These are phyloP conservation scores for Gymnarchus niloticus DNA, from an alignment of 2,113 vertebrate species.

Conservation along the genomic window DNA sequence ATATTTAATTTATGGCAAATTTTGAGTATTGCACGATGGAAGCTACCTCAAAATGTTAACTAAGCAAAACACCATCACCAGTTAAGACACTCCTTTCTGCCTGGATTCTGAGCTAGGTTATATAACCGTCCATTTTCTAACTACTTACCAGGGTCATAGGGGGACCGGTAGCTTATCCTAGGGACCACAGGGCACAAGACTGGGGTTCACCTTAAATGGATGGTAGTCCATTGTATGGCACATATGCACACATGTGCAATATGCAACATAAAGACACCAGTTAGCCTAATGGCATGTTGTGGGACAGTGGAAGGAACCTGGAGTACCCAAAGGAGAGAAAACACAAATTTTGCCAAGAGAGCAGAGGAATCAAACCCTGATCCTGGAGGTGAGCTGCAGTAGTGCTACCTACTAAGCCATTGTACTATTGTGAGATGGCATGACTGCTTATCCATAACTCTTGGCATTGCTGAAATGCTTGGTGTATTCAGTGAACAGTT, in stretches of 20 bases:
- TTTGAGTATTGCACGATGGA: background rate
- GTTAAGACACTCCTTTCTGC: background rate
- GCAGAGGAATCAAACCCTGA: too few relatives aligned
- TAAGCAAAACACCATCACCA: background rate
- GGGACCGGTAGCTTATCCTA: background rate
- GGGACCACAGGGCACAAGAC: background rate
- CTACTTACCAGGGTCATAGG: background rate
- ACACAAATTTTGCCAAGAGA: too few relatives aligned
- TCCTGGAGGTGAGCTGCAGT: too few relatives aligned
- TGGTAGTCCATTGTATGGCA: background rate
- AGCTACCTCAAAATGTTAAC: background rate
- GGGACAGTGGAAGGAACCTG: too few relatives aligned
- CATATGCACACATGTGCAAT: background rate
- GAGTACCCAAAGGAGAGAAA: too few relatives aligned
- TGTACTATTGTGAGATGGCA: too few relatives aligned
- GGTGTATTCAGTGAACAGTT: background rate
- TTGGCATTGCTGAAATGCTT: too few relatives aligned
- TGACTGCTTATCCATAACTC: too few relatives aligned
- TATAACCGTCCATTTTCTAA: background rate
- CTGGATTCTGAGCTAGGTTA: background rate
- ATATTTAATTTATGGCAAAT: too few relatives aligned
- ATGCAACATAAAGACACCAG: background rate
- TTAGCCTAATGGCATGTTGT: background rate
- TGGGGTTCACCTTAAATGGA: background rate
- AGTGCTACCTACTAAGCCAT: too few relatives aligned